These are phyloP conservation scores for Habroteleia sp. DNA, from an alignment of 2,888 invertebrate species.

Conservation along the genomic window DNA sequence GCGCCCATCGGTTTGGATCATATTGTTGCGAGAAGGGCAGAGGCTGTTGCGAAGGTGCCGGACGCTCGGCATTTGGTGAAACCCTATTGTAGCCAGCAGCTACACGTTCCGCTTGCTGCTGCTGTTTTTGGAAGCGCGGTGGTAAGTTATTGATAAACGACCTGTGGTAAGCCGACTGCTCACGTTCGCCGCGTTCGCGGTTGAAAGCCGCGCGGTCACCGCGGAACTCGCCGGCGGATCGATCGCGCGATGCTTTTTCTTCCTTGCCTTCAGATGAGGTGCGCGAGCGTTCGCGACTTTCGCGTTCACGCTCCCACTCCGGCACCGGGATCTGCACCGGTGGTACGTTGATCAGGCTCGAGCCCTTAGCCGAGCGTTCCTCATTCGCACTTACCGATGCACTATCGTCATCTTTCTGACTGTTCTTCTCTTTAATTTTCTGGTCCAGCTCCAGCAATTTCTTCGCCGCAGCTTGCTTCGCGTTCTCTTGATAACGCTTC, in stretches of 20 bases:
- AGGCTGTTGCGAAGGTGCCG: slow-evolving; percentile 66
- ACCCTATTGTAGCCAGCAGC: slow-evolving; percentile 73
- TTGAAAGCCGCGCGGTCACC: slow-evolving; percentile 65
- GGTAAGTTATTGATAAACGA: slow-evolving; percentile 92
- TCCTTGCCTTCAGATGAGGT: slow-evolving; percentile 69
- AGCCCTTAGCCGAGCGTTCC: slow-evolving; percentile 71
- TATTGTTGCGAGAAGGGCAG: slow-evolving; percentile 77
- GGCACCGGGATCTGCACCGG: slow-evolving; percentile 82
- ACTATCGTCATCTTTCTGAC: slow-evolving; percentile 79
- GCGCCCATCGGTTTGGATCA: slow-evolving; percentile 78
- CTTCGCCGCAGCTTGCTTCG: slow-evolving; percentile 84
- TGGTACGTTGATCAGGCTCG: slow-evolving; percentile 80
- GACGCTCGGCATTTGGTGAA: slow-evolving; percentile 77
- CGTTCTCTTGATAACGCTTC: slow-evolving; percentile 86
- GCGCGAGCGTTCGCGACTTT: slow-evolving; percentile 80
- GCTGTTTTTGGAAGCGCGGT: slow-evolving; percentile 91
- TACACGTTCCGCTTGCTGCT: slow-evolving; percentile 82
- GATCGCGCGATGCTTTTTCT: slow-evolving; percentile 63
- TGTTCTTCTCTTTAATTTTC: slow-evolving; percentile 84
- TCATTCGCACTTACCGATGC: slow-evolving; percentile 67
- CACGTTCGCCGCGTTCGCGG: slow-evolving; percentile 78
- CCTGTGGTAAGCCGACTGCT: slow-evolving; percentile 85
- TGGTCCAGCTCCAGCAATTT: slow-evolving; percentile 87
- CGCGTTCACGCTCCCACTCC: slow-evolving; percentile 82
- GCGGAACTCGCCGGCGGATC: slow-evolving; percentile 69